These are phyloP conservation scores for Amphiduros pacificus DNA, from an alignment of 2,888 invertebrate species.

Conservation along the genomic window DNA sequence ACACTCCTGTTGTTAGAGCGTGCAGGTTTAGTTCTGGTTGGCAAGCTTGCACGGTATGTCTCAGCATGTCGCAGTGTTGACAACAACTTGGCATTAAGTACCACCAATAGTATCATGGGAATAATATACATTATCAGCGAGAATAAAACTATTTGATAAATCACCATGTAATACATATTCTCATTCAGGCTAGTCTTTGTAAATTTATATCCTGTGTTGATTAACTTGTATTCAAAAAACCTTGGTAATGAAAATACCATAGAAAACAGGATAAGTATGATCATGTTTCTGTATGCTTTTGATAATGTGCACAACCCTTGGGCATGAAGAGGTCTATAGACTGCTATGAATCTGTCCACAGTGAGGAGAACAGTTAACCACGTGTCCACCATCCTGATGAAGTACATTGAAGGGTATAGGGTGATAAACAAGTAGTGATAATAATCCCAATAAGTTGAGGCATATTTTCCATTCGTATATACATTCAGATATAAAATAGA, in stretches of 20 bases:
- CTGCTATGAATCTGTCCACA: slow-evolving; percentile 32
- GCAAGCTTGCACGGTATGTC: not conserved
- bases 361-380: slow-evolving; percentile 33
- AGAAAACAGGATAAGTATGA: slow-evolving; percentile 15
- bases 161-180: slow-evolving; percentile 23
- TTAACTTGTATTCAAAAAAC: slow-evolving; percentile 25
- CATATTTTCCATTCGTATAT: not conserved
- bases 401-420: slow-evolving; percentile 25
- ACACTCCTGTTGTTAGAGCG: slow-evolving; percentile 8
- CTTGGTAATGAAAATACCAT: slow-evolving; percentile 26
- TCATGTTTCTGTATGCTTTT: slow-evolving; percentile 22
- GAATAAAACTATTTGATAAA: slow-evolving; percentile 26
- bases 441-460: slow-evolving; percentile 4
- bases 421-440: slow-evolving; percentile 19
- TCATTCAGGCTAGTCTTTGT: slow-evolving; percentile 11
- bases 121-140: slow-evolving; percentile 28
- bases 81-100: slow-evolving; percentile 28
- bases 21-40: not conserved
- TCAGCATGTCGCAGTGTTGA: slow-evolving; percentile 15
- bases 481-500: slow-evolving; percentile 17
- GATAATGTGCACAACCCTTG: slow-evolving; percentile 28
- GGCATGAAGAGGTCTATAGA: slow-evolving; percentile 31
- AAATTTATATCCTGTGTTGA: not conserved
- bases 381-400: slow-evolving; percentile 23
- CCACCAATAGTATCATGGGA: slow-evolving; percentile 25